Evolutionary conservation across 1,140 invertebrate species (phyloP), one percentile per base, ranked within the genome.

Genomic region (Ganaspis sp.): DNA sequence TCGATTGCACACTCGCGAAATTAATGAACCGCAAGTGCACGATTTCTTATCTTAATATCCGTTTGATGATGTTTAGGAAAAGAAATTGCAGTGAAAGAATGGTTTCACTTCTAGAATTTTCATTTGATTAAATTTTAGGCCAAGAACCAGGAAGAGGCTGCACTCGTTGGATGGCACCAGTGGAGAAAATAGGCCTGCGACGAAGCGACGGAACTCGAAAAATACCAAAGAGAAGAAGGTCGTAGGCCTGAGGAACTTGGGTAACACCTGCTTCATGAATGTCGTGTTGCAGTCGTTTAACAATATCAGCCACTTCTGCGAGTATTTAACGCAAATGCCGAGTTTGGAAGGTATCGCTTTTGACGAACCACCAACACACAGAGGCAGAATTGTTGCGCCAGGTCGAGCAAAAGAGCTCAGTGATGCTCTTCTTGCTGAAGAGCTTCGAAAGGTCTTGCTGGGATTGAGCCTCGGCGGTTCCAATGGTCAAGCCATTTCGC

Each of bases 181-280:
- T 19, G 89, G 90, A n/a, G 92, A 93, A 77, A 93, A 93, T 77
- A 86, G 88, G 72, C 87, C 90, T 37, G 85, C 88, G 69, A 80
- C 85, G 17, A 90, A 93, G 87, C 83, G 91, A 91, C 87, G 92
- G 89, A 88, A 90, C 74, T 86, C 90, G 23, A 88, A 88, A 83
- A 83, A 87, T 86, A 87, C 87, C 83, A 90, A 92, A 88, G 92
- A 93, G 75, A 94, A 94, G 83, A 94, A 94, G 90, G 93, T 95
- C 69, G 94, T 96, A 79, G 96, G 96, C 34, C 92, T 97, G 82
- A 92, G 95, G 84, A 97, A 97, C 92, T 92, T 97, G 87, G 96
- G 96, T 77, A 97, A 97, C 86, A 97, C 96, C 76, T 97, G 96
- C 89, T 97, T 97, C 89, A 97, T 97, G 96, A 97, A 96, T 91